Percentiles rank a stretch among this genome's conserved stretches.
Conservation (phyloP, 2,797 vertebrate species). For the Crocidura indochinensis region DNA sequence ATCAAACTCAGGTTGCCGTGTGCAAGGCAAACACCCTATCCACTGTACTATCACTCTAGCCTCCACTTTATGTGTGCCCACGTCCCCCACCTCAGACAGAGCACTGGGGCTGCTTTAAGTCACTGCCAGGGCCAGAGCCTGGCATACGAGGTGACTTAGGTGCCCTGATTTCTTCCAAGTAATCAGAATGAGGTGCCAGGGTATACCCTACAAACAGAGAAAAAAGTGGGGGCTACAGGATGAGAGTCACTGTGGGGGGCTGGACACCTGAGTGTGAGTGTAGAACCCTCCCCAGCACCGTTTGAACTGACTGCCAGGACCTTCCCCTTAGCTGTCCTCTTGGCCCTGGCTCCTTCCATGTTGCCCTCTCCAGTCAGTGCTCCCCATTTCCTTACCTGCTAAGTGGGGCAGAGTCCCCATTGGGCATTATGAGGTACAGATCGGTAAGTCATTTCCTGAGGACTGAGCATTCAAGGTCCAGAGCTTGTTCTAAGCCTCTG, state of each 20-base stretch:
- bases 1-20: too few relatives aligned
- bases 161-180: background rate
- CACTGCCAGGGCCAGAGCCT: background rate
- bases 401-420: background rate
- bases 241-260: background rate
- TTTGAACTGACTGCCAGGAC: rapidly evolving
- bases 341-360: background rate
- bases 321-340: background rate
- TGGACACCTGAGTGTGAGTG: background rate
- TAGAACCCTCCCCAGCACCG: background rate
- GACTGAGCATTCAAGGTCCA: rapidly evolving
- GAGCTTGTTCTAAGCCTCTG: background rate
- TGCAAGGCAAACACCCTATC: too few relatives aligned
- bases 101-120: background rate
- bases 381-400: background rate
- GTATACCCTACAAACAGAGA: background rate
- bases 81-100: background rate
- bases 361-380: background rate
- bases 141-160: background rate
- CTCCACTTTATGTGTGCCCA: background rate
- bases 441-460: background rate
- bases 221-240: background rate
- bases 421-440: background rate
- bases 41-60: too few relatives aligned
- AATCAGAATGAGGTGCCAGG: background rate